Conservation (phyloP, 30 jellyfish, hydroid and myxozoan species). For the Hydra vulgaris region DNA sequence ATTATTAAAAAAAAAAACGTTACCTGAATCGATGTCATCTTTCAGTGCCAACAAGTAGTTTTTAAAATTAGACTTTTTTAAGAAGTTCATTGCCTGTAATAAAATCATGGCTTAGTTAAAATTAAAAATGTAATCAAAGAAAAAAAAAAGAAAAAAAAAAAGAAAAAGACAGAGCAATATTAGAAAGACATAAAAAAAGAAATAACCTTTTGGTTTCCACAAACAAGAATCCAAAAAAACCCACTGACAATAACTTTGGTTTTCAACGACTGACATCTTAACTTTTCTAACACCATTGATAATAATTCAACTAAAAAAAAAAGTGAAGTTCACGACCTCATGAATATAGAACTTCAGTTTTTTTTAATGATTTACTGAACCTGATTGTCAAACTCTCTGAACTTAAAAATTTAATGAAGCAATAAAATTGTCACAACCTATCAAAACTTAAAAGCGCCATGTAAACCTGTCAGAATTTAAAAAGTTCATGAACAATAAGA, state of each 20-base stretch:
- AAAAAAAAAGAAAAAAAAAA: too few relatives aligned
- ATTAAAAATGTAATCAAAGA: too few relatives aligned
- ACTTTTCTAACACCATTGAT: background rate
- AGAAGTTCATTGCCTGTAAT: background rate
- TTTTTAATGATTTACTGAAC: too few relatives aligned
- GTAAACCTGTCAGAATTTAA: too few relatives aligned
- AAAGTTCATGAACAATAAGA: too few relatives aligned
- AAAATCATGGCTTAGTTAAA: background rate
- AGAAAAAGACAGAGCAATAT: too few relatives aligned
- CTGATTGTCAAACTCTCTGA: too few relatives aligned
- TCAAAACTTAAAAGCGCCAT: too few relatives aligned
- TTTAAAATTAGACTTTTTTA: constrained; percentile 4
- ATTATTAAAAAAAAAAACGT: background rate
- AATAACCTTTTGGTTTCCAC: constrained; percentile 20
- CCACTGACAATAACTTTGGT: constrained; percentile 3
- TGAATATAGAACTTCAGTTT: too few relatives aligned
- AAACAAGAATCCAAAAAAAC: constrained; percentile 4
- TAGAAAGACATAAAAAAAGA: background rate
- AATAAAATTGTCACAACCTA: too few relatives aligned
- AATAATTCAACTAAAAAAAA: background rate
- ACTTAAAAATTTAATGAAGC: too few relatives aligned
- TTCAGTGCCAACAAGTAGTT: background rate
- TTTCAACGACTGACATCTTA: background rate
- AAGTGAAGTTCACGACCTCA: too few relatives aligned
- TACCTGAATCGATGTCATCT: constrained; percentile 17